Evolutionary conservation across 2,888 invertebrate genomes (phyloP).

Genomic region (Agrotis ipsilon): DNA sequence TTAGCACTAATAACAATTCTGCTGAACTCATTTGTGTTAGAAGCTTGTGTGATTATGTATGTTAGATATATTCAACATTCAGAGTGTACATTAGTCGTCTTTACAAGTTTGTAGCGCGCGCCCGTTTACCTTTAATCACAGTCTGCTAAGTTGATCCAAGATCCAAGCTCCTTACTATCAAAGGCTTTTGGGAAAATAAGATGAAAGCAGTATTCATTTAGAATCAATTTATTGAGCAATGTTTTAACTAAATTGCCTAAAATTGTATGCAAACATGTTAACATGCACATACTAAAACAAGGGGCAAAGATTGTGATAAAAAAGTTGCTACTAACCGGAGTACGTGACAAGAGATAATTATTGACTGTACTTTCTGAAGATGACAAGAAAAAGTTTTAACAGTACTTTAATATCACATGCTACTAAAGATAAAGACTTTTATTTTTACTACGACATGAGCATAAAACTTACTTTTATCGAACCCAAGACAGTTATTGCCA

Average conservation of each 20-base stretch:
- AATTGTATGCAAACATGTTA: background rate
- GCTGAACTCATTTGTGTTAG: slow-evolving; percentile 21
- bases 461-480: slow-evolving; percentile 10
- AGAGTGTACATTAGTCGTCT: slow-evolving; percentile 36
- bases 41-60: slow-evolving; percentile 16
- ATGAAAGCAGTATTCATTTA: background rate
- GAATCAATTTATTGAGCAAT: background rate
- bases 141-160: slow-evolving; percentile 15
- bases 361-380: background rate
- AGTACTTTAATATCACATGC: background rate
- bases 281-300: no score
- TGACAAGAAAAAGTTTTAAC: background rate
- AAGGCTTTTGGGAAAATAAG: slow-evolving; percentile 34
- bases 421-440: background rate
- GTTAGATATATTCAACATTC: slow-evolving; percentile 34
- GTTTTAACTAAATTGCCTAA: background rate
- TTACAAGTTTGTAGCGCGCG: slow-evolving; percentile 40
- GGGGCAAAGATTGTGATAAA: no score
- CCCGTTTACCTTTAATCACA: slow-evolving; percentile 39
- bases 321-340: no score
- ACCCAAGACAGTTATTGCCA: slow-evolving; percentile 12
- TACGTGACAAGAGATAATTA: background rate
- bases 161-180: slow-evolving; percentile 30
- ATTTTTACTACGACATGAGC: background rate
- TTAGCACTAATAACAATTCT: slow-evolving; percentile 26